phyloP scores from a whole-genome alignment of 2,888 invertebrate genomes.

The Leptinotarsa peninsularis region DNA sequence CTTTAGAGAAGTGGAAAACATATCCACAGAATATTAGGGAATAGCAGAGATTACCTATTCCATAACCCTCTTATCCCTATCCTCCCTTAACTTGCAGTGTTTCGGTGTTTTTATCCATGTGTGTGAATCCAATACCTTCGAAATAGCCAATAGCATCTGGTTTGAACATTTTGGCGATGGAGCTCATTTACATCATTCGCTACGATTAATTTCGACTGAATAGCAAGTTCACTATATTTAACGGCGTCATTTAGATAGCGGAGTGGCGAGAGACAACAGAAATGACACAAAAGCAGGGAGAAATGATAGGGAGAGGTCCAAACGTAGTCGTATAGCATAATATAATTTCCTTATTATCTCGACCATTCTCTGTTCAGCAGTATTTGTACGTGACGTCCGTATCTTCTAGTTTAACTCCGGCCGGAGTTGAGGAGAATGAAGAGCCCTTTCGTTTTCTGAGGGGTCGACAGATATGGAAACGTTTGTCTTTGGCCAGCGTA shows the following conservation, averaged over 20 bases:
- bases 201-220: neutral
- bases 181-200: neutral
- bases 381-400: conserved; percentile 47
- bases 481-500: neutral
- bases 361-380: conserved; percentile 44
- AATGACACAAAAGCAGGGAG: conserved; percentile 10
- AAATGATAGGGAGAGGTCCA: conserved; percentile 30
- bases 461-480: conserved; percentile 36
- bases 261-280: neutral
- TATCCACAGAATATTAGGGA: too few relatives aligned
- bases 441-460: conserved; percentile 40
- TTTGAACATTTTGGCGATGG: neutral
- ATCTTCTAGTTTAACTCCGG: conserved; percentile 39
- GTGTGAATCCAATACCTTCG: too few relatives aligned
- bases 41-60: too few relatives aligned
- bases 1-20: too few relatives aligned
- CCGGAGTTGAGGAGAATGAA: conserved; percentile 43
- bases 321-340: conserved; percentile 35
- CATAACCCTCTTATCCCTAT: too few relatives aligned
- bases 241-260: conserved; percentile 5
- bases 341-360: conserved; percentile 49
- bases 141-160: neutral
- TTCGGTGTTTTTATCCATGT: too few relatives aligned
- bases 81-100: too few relatives aligned
- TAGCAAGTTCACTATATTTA: neutral